Evolutionary conservation across 1,140 invertebrate species (phyloP).

Genomic region (Ruditapes philippinarum): DNA sequence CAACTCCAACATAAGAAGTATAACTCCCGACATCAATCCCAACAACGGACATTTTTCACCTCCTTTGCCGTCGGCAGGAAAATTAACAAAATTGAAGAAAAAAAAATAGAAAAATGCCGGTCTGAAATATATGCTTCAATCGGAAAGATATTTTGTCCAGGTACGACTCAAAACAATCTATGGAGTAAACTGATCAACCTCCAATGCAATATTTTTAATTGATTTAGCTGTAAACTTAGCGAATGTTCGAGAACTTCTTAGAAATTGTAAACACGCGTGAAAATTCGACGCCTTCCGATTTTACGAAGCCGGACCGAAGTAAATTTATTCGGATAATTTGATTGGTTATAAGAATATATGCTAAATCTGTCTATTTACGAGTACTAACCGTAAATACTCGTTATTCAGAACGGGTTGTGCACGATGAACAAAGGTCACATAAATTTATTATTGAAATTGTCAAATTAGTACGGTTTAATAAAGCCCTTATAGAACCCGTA

Average conservation of each 20-base stretch:
- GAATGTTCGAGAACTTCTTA: conserved; percentile 52
- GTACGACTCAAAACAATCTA: too few relatives aligned
- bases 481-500: too few relatives aligned
- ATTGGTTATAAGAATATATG: conserved; percentile 19
- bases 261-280: conserved; percentile 57
- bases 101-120: too few relatives aligned
- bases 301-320: not conserved
- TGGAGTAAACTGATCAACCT: too few relatives aligned
- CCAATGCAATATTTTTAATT: too few relatives aligned
- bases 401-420: too few relatives aligned
- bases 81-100: not conserved
- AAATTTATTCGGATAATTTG: not conserved
- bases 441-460: too few relatives aligned
- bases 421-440: too few relatives aligned
- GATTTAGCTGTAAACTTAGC: too few relatives aligned
- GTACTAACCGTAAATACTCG: too few relatives aligned
- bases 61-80: not conserved
- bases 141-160: not conserved
- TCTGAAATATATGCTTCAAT: not conserved
- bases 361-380: not conserved
- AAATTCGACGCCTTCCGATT: conserved; percentile 65
- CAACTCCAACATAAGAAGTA: conserved; percentile 98
- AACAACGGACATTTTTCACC: conserved; percentile 91
- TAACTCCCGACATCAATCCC: conserved; percentile 99
- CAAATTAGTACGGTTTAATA: too few relatives aligned